Conservation (phyloP, 2,113 vertebrate species). For the Notarius lentiginosus region DNA sequence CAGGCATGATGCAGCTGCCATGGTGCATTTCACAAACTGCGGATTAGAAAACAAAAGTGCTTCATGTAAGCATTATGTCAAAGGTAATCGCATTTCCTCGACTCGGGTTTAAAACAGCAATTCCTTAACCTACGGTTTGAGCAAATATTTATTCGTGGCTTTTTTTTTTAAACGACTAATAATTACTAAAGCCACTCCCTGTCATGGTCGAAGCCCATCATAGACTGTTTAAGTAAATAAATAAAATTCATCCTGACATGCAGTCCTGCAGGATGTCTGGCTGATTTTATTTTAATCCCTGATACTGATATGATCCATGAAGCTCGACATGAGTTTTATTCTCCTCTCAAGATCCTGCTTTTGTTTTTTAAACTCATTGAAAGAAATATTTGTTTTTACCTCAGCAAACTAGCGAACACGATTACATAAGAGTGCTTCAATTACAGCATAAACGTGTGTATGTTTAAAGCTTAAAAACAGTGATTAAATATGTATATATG, state of each 20-base stretch:
- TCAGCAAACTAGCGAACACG: not conserved
- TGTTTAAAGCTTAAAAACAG: not conserved
- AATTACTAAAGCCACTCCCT: not conserved
- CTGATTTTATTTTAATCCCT: not conserved
- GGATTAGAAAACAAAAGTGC: not conserved
- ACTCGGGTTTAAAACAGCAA: not conserved
- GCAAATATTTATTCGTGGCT: not conserved
- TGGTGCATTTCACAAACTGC: conserved; percentile 56
- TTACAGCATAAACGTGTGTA: not conserved
- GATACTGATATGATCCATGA: not conserved
- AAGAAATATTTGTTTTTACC: not conserved
- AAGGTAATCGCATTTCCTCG: not conserved
- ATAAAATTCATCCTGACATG: not conserved
- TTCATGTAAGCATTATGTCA: not conserved
- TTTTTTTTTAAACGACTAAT: not conserved
- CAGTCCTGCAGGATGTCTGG: not conserved
- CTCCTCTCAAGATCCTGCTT: not conserved
- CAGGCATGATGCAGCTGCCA: conserved; percentile 81
- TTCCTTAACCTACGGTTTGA: not conserved
- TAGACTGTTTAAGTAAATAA: not conserved
- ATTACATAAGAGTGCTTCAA: not conserved
- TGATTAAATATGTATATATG: not conserved
- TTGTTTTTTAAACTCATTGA: not conserved
- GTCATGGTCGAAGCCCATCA: not conserved
- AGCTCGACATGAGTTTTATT: not conserved